Evolutionary conservation across 2,888 invertebrate genomes (phyloP), one percentile per base, ranked within the genome.

Genomic region (Brenthis ino): DNA sequence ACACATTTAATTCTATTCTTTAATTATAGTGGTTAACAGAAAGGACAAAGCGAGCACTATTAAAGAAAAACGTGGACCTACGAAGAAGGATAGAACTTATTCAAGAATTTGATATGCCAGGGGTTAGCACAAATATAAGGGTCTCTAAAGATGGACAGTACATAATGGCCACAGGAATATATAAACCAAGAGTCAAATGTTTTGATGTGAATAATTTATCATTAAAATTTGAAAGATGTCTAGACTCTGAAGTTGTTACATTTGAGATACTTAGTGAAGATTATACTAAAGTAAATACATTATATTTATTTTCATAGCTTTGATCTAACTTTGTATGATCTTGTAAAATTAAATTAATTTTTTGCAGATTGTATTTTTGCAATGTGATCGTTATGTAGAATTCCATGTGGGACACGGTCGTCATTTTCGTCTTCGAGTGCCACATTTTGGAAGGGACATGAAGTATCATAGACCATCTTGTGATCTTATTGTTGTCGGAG

Each of bases 61-160:
- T 97, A 64, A 97, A 97, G 85, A 97, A 97, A 87, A 96, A 98
- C 95, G 95, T 96, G 53, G 99, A 98, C 84, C 94, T 99, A 60
- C 94, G 98, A 76, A 94, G 97, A 77, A 94, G 98, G 81, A 98
- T 99, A 78, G 98, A 99, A 88, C 95, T 99, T 55, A 97, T 99
- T 75, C 99, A 99, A 90, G 99, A 99, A 84, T 99, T 99, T 94
- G 98, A 99, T 78, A 99, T 99, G 99, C 99, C 99, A 37, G 98
- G 96, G 61, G 95, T 99, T 0, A 98, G 98, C 82, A 96, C 96
- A 20, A 95, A 95, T 64, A 94, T 99, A 33, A 94, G 95, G 80
- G 94, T 98, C 74, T 97, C 99, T 11, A 96, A 95, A 77, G 99
- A 99, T 93, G 97, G 97, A 20, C 96, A 99, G 75, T 99, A 97